Percentiles rank a stretch among this genome's conserved stretches.
Conservation (phyloP, 1,140 invertebrate genomes). For the Aphis gossypii region DNA sequence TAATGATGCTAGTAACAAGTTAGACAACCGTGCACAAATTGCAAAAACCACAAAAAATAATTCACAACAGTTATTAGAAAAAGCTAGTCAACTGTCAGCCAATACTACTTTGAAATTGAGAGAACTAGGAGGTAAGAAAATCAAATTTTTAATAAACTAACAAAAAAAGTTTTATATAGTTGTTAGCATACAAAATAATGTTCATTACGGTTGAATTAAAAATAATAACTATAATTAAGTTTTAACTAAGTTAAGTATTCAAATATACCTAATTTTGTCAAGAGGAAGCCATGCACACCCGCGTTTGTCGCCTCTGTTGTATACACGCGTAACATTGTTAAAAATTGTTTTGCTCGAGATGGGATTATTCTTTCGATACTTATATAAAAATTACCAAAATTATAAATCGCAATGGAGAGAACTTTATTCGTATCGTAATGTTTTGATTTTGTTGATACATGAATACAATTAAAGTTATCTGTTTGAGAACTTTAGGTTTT, state of each 20-base stretch:
- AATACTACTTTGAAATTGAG: constrained; percentile 78
- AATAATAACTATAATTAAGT: not conserved
- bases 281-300: no score
- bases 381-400: no score
- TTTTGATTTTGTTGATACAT: no score
- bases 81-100: constrained; percentile 78
- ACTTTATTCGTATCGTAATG: no score
- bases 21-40: constrained; percentile 70
- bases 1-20: constrained; percentile 68
- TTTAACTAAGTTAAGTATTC: not conserved
- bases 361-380: no score
- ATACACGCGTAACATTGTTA: no score
- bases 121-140: constrained; percentile 70
- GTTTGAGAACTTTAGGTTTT: no score
- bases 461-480: no score
- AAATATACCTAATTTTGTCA: not conserved
- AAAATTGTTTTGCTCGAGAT: no score
- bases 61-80: constrained; percentile 75
- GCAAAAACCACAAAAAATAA: constrained; percentile 74
- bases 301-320: no score
- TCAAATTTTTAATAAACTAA: not conserved
- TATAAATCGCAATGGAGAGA: no score
- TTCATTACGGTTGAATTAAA: not conserved
- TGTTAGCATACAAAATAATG: not conserved
- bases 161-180: not conserved